Evolutionary conservation across 2,113 vertebrate species (phyloP), one percentile per base, ranked within the genome.

Genomic region (Syrmaticus mikado): DNA sequence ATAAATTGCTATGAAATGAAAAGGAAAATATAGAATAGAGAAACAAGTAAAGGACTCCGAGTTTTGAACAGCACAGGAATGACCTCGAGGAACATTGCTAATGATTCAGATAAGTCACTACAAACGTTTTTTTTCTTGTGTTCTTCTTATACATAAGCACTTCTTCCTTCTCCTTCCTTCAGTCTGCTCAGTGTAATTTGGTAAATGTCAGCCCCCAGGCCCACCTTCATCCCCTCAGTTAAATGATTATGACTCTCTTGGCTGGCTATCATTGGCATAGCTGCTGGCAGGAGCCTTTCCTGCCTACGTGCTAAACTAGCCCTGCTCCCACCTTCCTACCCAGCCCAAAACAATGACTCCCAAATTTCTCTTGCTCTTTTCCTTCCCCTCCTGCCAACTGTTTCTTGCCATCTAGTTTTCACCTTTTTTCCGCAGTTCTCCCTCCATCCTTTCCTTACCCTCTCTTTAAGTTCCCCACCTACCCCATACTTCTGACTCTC

Each of bases 51-150:
- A 80, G n/a, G 41, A 38, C 20, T 77, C 32, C 1, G 34, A 80
- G 19, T 55, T 80, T 55, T 77, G 24, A 53, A 67, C 4, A 1
- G 13, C 28, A 52, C 36, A 90, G 61, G 80, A 85, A 82, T 77
- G 5, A 93, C 79, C 64, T 20, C 28, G 10, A 21, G 11, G 57
- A 90, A 67, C 11, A 21, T 1, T 58, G 40, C 8, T 82, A 92
- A 91, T 50, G 50, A 89, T 67, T 80, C 75, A 57, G 19, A 34
- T 36, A 92, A 87, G 46, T 90, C 48, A 78, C 18, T 78, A 57
- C 57, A 91, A 94, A 62, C 27, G 70, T 70, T 87, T 87, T 82
- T 89, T 66, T 82, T 89, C 71, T n/a, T 85, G 36, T 61, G 28
- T 32, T 85, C 4, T 19, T 90, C 60, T 71, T 78, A 65, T 68